Conservation (phyloP, 2,888 invertebrate species). For the Theretra japonica region DNA sequence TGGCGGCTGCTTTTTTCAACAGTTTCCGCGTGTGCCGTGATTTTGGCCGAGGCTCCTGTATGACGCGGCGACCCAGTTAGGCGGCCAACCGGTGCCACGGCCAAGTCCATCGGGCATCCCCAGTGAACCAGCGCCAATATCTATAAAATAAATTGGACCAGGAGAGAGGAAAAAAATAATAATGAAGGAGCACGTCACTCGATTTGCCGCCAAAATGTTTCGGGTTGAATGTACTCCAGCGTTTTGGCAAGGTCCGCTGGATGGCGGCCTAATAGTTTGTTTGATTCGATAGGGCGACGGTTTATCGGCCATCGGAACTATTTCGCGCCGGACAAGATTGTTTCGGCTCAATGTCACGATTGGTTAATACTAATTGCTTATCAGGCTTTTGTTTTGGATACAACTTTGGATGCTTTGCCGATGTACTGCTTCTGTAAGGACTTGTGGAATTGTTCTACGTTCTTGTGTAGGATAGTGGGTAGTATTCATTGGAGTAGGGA, state of each 20-base stretch:
- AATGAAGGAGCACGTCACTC: constrained; percentile 77
- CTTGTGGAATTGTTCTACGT: neutral
- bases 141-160: constrained; percentile 83
- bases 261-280: constrained; percentile 79
- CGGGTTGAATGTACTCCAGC: constrained; percentile 81
- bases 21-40: constrained; percentile 79
- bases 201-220: constrained; percentile 80
- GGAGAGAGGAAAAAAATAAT: constrained; percentile 78
- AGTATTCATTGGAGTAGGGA: too few relatives aligned
- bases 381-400: neutral
- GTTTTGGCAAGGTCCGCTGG: constrained; percentile 78
- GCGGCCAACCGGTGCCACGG: constrained; percentile 82
- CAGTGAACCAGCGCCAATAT: constrained; percentile 83
- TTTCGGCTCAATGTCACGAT: constrained; percentile 11
- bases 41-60: constrained; percentile 80
- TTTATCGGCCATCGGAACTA: constrained; percentile 25
- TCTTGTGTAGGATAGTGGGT: too few relatives aligned
- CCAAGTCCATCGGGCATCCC: constrained; percentile 83
- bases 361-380: neutral
- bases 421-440: neutral
- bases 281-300: constrained; percentile 61
- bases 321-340: constrained; percentile 25
- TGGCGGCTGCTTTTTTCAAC: constrained; percentile 71
- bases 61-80: constrained; percentile 83
- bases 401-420: neutral